These are phyloP conservation scores for Melanophora roralis DNA, from an alignment of 2,888 invertebrate genomes.

Conservation along the genomic window DNA sequence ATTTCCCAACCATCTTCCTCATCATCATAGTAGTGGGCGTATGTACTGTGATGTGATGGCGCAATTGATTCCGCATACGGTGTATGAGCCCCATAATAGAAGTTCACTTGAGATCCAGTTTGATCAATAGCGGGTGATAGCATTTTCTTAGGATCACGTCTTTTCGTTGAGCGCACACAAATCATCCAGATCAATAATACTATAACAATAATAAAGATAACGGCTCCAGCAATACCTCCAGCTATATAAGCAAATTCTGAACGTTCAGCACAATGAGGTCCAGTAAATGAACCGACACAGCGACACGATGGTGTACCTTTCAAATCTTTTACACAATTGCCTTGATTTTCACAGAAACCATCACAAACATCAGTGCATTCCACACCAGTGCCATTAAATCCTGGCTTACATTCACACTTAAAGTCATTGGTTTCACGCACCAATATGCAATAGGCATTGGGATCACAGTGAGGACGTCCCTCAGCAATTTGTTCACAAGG, in stretches of 20 bases:
- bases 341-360: conserved; percentile 92
- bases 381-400: conserved; percentile 92
- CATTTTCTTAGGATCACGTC: conserved; percentile 94
- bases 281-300: conserved; percentile 94
- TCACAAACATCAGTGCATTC: conserved; percentile 89
- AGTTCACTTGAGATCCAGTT: conserved; percentile 95
- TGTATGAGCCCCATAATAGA: conserved; percentile 96
- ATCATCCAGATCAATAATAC: conserved; percentile 98
- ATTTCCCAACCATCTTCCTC: conserved; percentile 98
- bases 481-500: conserved; percentile 88
- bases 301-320: conserved; percentile 91
- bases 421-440: conserved; percentile 90
- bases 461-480: conserved; percentile 90
- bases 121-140: conserved; percentile 92
- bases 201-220: conserved; percentile 93
- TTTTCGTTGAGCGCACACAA: conserved; percentile 92
- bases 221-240: conserved; percentile 95
- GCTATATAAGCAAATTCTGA: conserved; percentile 97
- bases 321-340: conserved; percentile 89
- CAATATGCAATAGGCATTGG: conserved; percentile 91
- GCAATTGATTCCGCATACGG: conserved; percentile 97
- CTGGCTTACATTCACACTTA: conserved; percentile 94
- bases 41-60: conserved; percentile 95
- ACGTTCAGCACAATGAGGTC: conserved; percentile 91
- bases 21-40: conserved; percentile 96